Evolutionary conservation across 2,797 vertebrate genomes (phyloP), one percentile per base, ranked within the genome.

Genomic region (Mastacembelus armatus): DNA sequence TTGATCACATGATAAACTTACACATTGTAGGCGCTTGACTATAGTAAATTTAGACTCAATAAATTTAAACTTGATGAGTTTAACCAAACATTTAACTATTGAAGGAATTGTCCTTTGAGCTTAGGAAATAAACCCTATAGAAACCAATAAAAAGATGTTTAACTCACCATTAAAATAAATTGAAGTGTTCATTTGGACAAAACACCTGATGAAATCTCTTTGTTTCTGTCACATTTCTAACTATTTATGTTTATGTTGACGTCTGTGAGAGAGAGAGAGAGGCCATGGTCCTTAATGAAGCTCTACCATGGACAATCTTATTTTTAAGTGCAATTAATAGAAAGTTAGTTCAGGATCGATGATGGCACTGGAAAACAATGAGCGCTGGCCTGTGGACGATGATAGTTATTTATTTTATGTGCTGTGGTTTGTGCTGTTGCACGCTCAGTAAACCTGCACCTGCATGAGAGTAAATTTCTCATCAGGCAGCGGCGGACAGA

Each of bases 251-350:
- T 73, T 48, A 48, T 36, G 40, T 62, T 47, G 55, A 47, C 2
- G 21, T 36, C 35, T 32, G 47, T 57, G 30, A 48, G 49, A 76
- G 51, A 29, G 56, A 44, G 58, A 10, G 15, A n/a, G n/a, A n/a
- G n/a, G 45, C 5, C 38, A 39, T 2, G 24, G 18, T 55, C 66
- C 33, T 52, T 22, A 26, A 64, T n/a, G 33, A 48, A 62, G 18
- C 18, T n/a, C 39, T 29, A 33, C 15, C 35, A 62, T 15, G 33
- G 29, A 49, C 38, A 16, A 68, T 50, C 74, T 19, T 32, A 50
- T 45, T 85, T 84, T 88, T 60, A 92, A 92, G 89, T 91, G 92
- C 92, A 93, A 91, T 93, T 91, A 91, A 80, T 61, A 52, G 58
- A 68, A 47, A 48, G 33, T 83, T 26, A 48, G 79, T 51, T 82